These are phyloP conservation scores for Lophotriccus pileatus DNA, from an alignment of 2,797 vertebrate genomes.

Conservation along the genomic window DNA sequence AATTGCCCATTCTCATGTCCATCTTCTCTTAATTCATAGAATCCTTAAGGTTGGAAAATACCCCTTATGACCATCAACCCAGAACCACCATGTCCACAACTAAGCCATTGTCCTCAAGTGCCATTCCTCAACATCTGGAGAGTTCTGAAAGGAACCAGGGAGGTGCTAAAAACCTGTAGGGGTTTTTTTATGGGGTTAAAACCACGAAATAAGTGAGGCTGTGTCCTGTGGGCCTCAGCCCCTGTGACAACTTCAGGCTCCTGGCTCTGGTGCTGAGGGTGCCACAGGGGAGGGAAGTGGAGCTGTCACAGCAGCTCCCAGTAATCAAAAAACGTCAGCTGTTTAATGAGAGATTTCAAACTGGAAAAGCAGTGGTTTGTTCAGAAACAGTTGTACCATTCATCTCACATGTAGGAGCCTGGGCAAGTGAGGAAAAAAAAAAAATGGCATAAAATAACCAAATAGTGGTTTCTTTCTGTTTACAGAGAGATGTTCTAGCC, in stretches of 20 bases:
- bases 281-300: rapidly evolving
- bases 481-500: not conserved
- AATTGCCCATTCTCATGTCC: not conserved
- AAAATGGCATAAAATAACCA: not conserved
- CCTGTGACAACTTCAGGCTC: not conserved
- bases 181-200: not conserved
- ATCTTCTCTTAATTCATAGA: not conserved
- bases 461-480: not conserved
- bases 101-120: rapidly evolving
- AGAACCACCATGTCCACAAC: rapidly evolving
- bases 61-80: rapidly evolving
- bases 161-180: not conserved
- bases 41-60: rapidly evolving
- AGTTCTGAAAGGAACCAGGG: not conserved
- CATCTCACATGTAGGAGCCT: not conserved
- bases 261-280: rapidly evolving
- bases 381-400: not conserved
- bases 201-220: rapidly evolving
- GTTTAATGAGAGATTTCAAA: not conserved
- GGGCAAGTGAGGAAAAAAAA: not conserved
- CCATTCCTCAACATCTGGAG: not conserved
- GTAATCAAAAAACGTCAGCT: not conserved
- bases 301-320: not conserved
- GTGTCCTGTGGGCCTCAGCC: not conserved
- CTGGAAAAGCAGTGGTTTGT: not conserved